Conservation (phyloP, 2,888 invertebrate species). For the Trissolcus brochymenae region DNA sequence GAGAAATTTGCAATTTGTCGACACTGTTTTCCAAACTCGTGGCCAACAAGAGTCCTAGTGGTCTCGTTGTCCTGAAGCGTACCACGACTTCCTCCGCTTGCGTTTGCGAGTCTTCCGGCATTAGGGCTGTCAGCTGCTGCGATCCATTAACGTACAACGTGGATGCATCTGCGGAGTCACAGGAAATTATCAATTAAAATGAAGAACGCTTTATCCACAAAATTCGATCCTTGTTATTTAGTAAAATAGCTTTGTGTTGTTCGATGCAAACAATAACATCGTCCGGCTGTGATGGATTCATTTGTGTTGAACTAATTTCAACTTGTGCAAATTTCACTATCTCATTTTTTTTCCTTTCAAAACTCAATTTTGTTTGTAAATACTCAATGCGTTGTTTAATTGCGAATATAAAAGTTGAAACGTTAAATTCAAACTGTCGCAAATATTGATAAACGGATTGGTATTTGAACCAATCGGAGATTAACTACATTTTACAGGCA, state of each 20-base stretch:
- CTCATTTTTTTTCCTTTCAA: too few species aligned
- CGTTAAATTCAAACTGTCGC: background rate
- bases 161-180: conserved; percentile 82
- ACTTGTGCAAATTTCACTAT: too few species aligned
- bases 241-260: too few species aligned
- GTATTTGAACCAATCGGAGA: conserved; percentile 2
- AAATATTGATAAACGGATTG: conserved; percentile 3
- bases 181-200: conserved; percentile 38
- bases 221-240: too few species aligned
- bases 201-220: background rate
- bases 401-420: too few species aligned
- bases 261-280: too few species aligned
- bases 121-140: conserved; percentile 88
- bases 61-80: conserved; percentile 89
- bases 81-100: conserved; percentile 94
- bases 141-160: conserved; percentile 92
- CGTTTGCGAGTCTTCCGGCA: conserved; percentile 85
- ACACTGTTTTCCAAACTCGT: conserved; percentile 87
- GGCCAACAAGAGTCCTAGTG: conserved; percentile 86
- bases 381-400: too few species aligned
- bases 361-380: too few species aligned
- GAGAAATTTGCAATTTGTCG: conserved; percentile 89
- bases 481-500: conserved; percentile 3
- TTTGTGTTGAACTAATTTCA: too few species aligned
- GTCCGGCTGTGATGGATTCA: too few species aligned